These are phyloP conservation scores for Tympanuchus pallidicinctus DNA, from an alignment of 2,113 vertebrate genomes.

Conservation along the genomic window DNA sequence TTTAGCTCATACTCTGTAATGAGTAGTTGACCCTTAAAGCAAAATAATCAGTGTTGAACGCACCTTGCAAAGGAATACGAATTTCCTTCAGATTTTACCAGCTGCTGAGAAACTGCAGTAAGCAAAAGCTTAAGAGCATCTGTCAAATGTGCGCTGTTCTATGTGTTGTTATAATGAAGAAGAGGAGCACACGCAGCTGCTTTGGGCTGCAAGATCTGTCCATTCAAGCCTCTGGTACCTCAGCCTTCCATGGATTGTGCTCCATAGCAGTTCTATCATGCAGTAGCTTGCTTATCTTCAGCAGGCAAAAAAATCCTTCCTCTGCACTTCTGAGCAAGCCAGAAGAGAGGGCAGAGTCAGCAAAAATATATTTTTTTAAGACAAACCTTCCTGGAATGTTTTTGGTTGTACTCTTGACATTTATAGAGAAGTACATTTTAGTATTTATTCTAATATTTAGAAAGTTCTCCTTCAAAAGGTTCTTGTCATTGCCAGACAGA, in stretches of 20 bases:
- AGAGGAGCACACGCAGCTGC: neutral
- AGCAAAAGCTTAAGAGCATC: neutral
- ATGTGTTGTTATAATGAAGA: neutral
- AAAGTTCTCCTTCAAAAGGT: neutral
- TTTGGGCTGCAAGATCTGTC: neutral
- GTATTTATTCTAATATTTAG: slow-evolving; percentile 25
- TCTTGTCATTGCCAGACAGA: slow-evolving; percentile 20
- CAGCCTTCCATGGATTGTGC: neutral
- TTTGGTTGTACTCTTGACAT: slow-evolving; percentile 38
- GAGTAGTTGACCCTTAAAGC: neutral
- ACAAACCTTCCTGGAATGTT: neutral
- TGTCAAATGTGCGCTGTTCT: neutral
- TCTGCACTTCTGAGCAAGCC: slow-evolving; percentile 28
- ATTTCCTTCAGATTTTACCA: neutral
- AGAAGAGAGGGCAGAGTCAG: neutral
- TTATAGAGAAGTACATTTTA: neutral
- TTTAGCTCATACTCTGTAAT: neutral
- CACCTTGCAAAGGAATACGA: neutral
- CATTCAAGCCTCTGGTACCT: neutral
- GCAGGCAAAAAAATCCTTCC: neutral
- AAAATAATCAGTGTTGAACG: neutral
- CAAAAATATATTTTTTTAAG: neutral
- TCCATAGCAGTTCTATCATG: neutral
- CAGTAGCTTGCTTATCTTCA: neutral
- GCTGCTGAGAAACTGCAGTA: neutral